Evolutionary conservation across 2,113 vertebrate genomes (phyloP).

Genomic region (Sylvilagus bachmani): DNA sequence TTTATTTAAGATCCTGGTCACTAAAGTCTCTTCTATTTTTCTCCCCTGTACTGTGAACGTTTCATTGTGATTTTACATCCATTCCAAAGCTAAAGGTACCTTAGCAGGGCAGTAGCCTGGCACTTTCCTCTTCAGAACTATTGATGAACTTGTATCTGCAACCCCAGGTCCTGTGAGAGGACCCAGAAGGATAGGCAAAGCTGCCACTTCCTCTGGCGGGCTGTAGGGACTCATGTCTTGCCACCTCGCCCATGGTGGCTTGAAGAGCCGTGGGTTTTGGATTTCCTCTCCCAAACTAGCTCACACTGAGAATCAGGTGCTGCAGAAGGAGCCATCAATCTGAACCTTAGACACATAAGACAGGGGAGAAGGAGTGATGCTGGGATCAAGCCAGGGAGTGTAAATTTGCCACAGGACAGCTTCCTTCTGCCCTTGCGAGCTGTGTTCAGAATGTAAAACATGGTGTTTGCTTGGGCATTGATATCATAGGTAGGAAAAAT

Average conservation of each 20-base stretch:
- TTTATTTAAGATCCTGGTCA: neutral
- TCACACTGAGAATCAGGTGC: neutral
- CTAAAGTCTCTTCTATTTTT: conserved; percentile 1
- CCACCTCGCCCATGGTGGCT: neutral
- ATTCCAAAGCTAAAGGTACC: neutral
- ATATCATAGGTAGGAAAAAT: neutral
- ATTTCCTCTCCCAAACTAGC: neutral
- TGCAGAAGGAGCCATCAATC: neutral
- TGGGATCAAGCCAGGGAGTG: neutral
- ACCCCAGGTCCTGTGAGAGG: neutral
- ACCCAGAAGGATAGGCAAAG: neutral
- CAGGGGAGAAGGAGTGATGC: neutral
- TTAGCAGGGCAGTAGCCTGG: neutral
- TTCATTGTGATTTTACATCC: conserved; percentile 15
- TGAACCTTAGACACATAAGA: conserved; percentile 16
- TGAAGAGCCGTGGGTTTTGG: neutral
- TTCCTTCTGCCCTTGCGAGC: neutral
- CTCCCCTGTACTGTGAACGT: neutral
- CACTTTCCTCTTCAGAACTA: conserved; percentile 25
- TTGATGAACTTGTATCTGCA: neutral
- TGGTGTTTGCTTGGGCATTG: neutral
- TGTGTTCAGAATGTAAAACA: conserved; percentile 21
- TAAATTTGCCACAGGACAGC: neutral
- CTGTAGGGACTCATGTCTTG: neutral
- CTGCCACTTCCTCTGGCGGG: neutral